phyloP scores from a whole-genome alignment of 2,113 vertebrate species.

The Pipra filicauda region DNA sequence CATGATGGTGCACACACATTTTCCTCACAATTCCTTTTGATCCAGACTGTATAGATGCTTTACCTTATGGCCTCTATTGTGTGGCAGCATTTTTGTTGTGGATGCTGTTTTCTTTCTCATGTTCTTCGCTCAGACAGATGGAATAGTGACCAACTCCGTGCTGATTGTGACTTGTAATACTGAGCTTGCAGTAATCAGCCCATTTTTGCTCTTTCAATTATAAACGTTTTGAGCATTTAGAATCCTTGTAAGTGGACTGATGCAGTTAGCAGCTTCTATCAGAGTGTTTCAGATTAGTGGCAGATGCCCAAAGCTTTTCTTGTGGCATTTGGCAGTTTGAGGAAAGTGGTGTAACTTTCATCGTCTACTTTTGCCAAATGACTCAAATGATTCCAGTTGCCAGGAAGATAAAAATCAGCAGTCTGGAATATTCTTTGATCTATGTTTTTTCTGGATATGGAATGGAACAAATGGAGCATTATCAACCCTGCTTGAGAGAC shows the following conservation, averaged over 20 bases:
- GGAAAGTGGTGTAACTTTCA: slow-evolving; percentile 3
- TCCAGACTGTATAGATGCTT: neutral
- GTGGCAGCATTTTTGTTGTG: neutral
- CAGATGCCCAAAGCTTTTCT: slow-evolving; percentile 50
- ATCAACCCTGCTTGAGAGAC: neutral
- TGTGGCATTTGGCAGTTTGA: slow-evolving; percentile 44
- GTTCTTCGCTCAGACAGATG: neutral
- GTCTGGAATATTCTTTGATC: slow-evolving; percentile 30
- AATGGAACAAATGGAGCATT: neutral
- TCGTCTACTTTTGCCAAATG: slow-evolving; percentile 21
- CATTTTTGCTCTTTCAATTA: neutral
- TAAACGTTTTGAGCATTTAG: neutral
- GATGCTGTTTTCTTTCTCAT: neutral
- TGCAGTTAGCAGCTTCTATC: slow-evolving; percentile 8
- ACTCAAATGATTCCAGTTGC: neutral
- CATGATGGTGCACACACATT: neutral
- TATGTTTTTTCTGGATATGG: neutral
- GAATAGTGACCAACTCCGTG: neutral
- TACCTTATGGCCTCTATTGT: neutral
- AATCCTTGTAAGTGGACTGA: neutral
- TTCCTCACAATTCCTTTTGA: neutral
- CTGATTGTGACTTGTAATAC: neutral
- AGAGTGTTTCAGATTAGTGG: slow-evolving; percentile 11
- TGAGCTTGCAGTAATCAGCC: neutral
- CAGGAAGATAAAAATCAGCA: slow-evolving; percentile 29